Base-by-base conservation (phyloP, 2,113 vertebrate genomes). In the Danionella cerebrum region DNA sequence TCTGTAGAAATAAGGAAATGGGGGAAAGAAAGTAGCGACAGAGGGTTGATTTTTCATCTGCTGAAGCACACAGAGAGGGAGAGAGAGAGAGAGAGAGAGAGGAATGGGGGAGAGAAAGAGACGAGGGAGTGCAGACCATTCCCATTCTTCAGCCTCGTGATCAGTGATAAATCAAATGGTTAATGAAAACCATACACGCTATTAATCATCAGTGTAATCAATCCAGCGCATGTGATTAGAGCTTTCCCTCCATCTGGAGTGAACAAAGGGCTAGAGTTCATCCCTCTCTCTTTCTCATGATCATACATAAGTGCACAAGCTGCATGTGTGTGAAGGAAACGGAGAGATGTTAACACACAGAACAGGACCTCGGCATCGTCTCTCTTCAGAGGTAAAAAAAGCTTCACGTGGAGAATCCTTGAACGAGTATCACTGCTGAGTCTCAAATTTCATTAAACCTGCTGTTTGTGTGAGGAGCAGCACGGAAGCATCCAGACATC, bases 121-220 rank as follows among this genome's bases (percentile, higher is more conserved):
- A 62, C 45, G 55, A 65, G 47, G 35, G 48, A 74, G 63, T 62
- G 41, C 44, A 63, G 63, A 71, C 75, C 33, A 75, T 79, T 76
- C 67, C 65, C 71, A 79, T 81, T 47, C 67, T 76, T 80, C 74
- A 78, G 41, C 53, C 38, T 25, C 58, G 14, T 53, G 25, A 44
- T 39, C 69, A 72, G 47, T 77, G 67, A 77, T 74, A 70, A 76
- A 80, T 80, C 71, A 51, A 35, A 64, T 29, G 33, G 27, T 75
- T 71, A 78, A 76, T 78, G 72, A 75, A 79, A 69, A 58, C 63
- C 41, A 42, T 67, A 24, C 41, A 75, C 44, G n/a, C 25, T 68
- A 77, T 81, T 70, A 62, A 75, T 79, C 75, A 78, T 33, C 44
- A 22, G 52, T 55, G 65, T 72, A 73, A 78, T 81, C 67, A 76